These are phyloP conservation scores for Stenotaenia linearis DNA, from an alignment of 2,888 invertebrate species.

Conservation along the genomic window DNA sequence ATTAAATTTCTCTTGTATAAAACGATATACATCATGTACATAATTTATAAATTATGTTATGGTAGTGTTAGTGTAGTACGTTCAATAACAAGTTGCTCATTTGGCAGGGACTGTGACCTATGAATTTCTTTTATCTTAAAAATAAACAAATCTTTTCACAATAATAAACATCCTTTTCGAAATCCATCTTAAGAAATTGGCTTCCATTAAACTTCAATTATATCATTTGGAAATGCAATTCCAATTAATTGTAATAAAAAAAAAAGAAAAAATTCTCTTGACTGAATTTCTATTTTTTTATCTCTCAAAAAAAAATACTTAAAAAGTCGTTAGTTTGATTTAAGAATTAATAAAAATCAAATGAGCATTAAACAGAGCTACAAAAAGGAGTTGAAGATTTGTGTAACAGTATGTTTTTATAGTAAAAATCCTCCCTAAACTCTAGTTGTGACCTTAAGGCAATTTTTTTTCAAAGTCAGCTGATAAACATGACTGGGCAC, in stretches of 20 bases:
- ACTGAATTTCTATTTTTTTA: neutral
- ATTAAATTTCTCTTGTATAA: constrained; percentile 28
- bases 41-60: constrained; percentile 15
- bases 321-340: too few species aligned
- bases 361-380: neutral
- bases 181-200: neutral
- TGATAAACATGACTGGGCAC: neutral
- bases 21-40: constrained; percentile 30
- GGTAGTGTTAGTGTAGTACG: neutral
- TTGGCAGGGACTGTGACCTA: neutral
- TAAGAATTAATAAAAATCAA: neutral
- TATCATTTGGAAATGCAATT: neutral
- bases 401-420: neutral
- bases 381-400: neutral
- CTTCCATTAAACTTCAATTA: neutral
- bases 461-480: neutral
- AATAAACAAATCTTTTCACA: neutral
- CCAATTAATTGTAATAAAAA: neutral
- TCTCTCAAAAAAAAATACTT: neutral
- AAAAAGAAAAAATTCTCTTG: neutral
- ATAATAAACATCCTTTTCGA: neutral
- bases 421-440: neutral
- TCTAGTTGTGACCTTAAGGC: neutral
- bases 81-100: neutral
- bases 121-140: neutral